A percentile compares a stretch with the other conserved stretches of the same genome.
These are phyloP conservation scores for Cavia porcellus DNA, from an alignment of 2,113 vertebrate species.

Conservation along the genomic window DNA sequence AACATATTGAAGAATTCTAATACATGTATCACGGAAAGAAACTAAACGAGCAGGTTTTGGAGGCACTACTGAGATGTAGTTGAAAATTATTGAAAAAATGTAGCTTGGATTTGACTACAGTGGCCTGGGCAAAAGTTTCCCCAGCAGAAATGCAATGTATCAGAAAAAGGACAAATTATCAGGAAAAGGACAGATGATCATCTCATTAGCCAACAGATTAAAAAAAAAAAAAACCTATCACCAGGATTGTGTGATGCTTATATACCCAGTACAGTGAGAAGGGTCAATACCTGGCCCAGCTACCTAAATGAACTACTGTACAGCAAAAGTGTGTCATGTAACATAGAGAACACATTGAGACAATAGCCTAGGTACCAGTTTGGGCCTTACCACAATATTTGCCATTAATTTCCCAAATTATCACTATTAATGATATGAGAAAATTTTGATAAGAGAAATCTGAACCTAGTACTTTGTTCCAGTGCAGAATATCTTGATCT, in stretches of 20 bases:
- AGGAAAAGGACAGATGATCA: constrained; percentile 40
- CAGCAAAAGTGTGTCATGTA: neutral
- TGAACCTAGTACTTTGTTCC: constrained; percentile 1
- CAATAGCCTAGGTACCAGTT: neutral
- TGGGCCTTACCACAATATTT: neutral
- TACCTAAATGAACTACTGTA: constrained; percentile 44
- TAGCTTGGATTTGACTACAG: constrained; percentile 27
- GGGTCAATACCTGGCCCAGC: neutral
- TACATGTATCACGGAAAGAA: neutral
- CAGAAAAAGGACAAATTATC: constrained; percentile 35
- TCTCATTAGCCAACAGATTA: neutral
- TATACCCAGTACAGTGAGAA: neutral
- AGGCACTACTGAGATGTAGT: neutral
- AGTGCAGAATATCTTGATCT: constrained; percentile 20
- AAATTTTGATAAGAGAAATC: constrained; percentile 47
- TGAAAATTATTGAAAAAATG: neutral
- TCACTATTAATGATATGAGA: neutral
- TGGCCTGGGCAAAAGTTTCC: neutral
- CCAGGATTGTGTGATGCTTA: neutral
- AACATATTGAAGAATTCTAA: constrained; percentile 22
- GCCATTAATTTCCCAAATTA: neutral
- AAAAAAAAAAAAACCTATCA: neutral
- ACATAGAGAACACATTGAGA: neutral
- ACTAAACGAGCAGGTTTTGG: neutral
- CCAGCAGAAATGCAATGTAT: constrained; percentile 18